Percentiles rank a stretch among this genome's conserved stretches.
These are phyloP conservation scores for Chlorops oryzae DNA, from an alignment of 1,140 invertebrate genomes.

Conservation along the genomic window DNA sequence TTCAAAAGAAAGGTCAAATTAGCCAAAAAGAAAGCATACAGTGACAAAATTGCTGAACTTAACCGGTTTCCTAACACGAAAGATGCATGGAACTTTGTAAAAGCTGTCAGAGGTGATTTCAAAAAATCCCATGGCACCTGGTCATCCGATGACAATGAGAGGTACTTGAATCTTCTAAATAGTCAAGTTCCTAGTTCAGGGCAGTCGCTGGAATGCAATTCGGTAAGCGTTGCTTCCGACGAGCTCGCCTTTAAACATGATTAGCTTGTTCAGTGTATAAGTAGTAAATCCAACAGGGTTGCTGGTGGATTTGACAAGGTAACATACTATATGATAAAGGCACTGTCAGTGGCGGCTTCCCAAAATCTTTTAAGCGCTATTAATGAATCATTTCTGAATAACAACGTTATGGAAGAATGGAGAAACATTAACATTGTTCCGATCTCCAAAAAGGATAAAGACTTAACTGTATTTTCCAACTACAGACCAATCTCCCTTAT, in stretches of 20 bases:
- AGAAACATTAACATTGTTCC: background rate
- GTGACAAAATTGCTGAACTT: background rate
- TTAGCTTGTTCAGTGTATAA: background rate
- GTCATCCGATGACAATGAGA: too few relatives aligned
- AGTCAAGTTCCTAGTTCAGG: background rate
- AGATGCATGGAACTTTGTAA: background rate
- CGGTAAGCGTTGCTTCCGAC: background rate
- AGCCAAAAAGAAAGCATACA: background rate
- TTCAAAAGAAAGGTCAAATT: background rate
- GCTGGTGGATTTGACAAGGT: background rate
- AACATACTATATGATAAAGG: background rate
- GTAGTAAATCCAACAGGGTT: background rate
- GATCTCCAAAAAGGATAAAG: conserved; percentile 1
- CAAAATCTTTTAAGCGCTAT: background rate
- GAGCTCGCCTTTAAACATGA: background rate
- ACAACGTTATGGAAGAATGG: background rate
- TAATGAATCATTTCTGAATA: background rate
- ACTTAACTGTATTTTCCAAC: background rate
- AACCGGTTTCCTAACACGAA: background rate
- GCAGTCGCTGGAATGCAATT: background rate
- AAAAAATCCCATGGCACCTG: too few relatives aligned
- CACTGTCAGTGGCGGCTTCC: background rate
- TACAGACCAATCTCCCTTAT: conserved; percentile 3
- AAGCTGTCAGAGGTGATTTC: background rate
- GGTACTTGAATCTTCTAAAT: too few relatives aligned